These are phyloP conservation scores for Penaeus indicus DNA, from an alignment of 1,140 invertebrate species.

Conservation along the genomic window DNA sequence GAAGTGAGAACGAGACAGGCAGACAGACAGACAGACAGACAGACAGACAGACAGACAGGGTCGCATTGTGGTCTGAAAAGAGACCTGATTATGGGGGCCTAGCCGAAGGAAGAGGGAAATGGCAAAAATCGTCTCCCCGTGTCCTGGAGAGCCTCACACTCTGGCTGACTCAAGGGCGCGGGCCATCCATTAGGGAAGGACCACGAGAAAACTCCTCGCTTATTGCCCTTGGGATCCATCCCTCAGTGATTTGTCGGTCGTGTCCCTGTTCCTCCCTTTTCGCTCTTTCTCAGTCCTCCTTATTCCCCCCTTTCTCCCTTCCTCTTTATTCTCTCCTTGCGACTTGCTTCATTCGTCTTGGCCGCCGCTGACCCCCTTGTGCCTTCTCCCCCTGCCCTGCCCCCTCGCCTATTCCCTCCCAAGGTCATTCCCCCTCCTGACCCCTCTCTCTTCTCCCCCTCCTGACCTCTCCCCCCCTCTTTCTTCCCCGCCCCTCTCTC, in stretches of 20 bases:
- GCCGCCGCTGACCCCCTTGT: too few relatives aligned
- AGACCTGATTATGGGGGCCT: too few relatives aligned
- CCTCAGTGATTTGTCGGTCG: not conserved
- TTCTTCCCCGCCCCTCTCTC: not conserved
- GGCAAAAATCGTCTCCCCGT: too few relatives aligned
- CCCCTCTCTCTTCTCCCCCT: not conserved
- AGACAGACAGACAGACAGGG: too few relatives aligned
- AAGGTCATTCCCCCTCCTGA: not conserved
- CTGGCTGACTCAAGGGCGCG: too few relatives aligned
- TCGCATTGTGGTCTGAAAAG: too few relatives aligned
- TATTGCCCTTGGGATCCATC: not conserved
- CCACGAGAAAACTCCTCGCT: too few relatives aligned
- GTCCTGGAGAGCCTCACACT: too few relatives aligned
- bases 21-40: too few relatives aligned
- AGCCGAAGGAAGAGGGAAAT: too few relatives aligned
- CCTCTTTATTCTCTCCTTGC: not conserved
- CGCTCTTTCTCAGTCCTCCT: not conserved
- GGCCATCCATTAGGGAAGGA: too few relatives aligned
- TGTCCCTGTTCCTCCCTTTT: not conserved
- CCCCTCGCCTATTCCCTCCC: not conserved
- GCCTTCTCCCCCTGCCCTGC: not conserved
- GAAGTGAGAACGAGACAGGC: too few relatives aligned
- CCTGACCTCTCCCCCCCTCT: not conserved
- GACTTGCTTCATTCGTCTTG: not conserved
- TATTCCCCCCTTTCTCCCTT: not conserved